Percentiles rank a stretch among this genome's conserved stretches.
These are phyloP conservation scores for Leptobrachium leishanense DNA, from an alignment of 2,113 vertebrate genomes.

Conservation along the genomic window DNA sequence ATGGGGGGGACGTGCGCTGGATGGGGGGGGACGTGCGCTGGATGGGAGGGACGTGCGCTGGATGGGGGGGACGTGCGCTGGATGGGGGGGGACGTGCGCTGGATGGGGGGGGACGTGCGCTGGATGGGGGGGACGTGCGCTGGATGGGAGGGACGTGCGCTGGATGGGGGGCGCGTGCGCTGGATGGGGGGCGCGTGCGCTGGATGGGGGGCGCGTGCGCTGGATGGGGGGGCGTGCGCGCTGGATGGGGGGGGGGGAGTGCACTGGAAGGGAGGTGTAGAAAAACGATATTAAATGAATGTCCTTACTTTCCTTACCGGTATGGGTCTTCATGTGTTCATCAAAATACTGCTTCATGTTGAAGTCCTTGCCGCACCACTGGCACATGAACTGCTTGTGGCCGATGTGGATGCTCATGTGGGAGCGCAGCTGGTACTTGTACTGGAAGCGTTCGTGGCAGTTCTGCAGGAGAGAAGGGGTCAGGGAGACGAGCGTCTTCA, in stretches of 20 bases:
- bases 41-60: too few relatives aligned
- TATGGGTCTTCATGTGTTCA: slow-evolving; percentile 79
- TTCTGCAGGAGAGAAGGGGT: slow-evolving; percentile 64
- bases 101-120: too few relatives aligned
- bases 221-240: background rate
- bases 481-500: too few relatives aligned
- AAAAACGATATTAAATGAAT: slow-evolving; percentile 24
- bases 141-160: background rate
- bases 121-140: too few relatives aligned
- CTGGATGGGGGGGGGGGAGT: background rate
- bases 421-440: slow-evolving; percentile 79
- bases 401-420: slow-evolving; percentile 83
- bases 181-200: background rate
- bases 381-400: slow-evolving; percentile 83
- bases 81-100: too few relatives aligned
- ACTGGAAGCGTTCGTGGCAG: slow-evolving; percentile 89
- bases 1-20: too few relatives aligned
- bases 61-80: too few relatives aligned
- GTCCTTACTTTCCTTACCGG: slow-evolving; percentile 59
- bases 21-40: too few relatives aligned
- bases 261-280: background rate
- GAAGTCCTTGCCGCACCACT: slow-evolving; percentile 82
- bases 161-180: background rate
- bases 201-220: background rate
- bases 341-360: slow-evolving; percentile 84